These are phyloP conservation scores for Mythimna albipuncta DNA, from an alignment of 2,888 invertebrate species.

Conservation along the genomic window DNA sequence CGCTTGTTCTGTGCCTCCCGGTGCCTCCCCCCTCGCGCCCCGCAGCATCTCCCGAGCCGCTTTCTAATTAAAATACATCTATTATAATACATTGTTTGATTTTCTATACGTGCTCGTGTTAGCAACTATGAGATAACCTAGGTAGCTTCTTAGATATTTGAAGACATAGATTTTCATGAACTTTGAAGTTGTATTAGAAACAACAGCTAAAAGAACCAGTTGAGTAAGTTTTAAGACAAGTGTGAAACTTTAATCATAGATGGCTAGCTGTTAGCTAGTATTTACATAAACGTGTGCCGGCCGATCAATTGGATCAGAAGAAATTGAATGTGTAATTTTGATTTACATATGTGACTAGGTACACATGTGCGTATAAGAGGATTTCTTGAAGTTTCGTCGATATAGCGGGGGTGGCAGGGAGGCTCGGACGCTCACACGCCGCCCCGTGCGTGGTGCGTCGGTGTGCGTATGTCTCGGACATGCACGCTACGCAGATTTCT, in stretches of 20 bases:
- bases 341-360: conserved; percentile 84
- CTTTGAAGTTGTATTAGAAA: not conserved
- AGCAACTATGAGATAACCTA: not conserved
- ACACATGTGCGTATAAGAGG: conserved; percentile 84
- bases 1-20: conserved; percentile 70
- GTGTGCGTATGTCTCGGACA: conserved; percentile 89
- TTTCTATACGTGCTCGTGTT: conserved; percentile 47
- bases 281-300: conserved; percentile 15
- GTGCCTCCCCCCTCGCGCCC: conserved; percentile 38
- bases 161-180: not conserved
- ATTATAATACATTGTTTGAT: conserved; percentile 62
- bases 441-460: conserved; percentile 69
- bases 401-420: conserved; percentile 77
- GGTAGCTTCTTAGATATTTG: not conserved
- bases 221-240: conserved; percentile 5
- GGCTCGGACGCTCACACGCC: conserved; percentile 80
- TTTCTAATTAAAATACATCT: conserved; percentile 79
- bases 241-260: conserved; percentile 4
- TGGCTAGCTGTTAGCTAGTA: conserved; percentile 1
- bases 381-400: conserved; percentile 90
- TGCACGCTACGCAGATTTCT: conserved; percentile 90
- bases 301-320: conserved; percentile 70
- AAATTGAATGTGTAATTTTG: conserved; percentile 80
- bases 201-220: not conserved
- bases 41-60: conserved; percentile 67